phyloP scores from a whole-genome alignment of 2,888 invertebrate genomes.

The Pachliopta kotzebuea region DNA sequence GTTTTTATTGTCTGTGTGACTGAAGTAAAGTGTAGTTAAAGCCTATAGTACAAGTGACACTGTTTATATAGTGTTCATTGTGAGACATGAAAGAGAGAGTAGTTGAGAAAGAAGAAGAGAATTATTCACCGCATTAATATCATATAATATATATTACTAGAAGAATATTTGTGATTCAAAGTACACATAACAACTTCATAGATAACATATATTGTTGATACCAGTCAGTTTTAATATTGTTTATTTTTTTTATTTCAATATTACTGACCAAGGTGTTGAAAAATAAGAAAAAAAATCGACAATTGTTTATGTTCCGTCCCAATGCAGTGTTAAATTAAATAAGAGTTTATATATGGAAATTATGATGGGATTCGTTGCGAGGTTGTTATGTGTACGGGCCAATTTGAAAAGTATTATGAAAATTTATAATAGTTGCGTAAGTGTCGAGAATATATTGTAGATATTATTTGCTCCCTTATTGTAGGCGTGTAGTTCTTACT shows the following conservation, averaged over 20 bases:
- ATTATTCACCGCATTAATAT: not conserved
- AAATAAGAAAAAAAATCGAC: not conserved
- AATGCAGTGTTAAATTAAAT: conserved; percentile 10
- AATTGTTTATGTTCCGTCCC: conserved; percentile 27
- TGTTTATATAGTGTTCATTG: conserved; percentile 6
- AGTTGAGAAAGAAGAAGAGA: not conserved
- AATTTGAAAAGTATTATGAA: conserved; percentile 24
- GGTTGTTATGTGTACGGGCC: conserved; percentile 26
- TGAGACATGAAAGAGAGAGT: not conserved
- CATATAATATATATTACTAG: conserved; percentile 5
- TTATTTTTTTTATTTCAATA: not conserved
- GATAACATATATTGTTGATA: not conserved
- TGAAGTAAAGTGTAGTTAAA: not conserved
- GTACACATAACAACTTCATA: conserved; percentile 22
- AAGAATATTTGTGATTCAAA: conserved; percentile 14
- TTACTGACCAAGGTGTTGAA: not conserved
- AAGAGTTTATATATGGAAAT: conserved; percentile 7
- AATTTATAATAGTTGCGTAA: conserved; percentile 20
- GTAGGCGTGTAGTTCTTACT: conserved; percentile 22
- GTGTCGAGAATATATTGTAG: conserved; percentile 17
- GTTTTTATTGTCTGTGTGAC: not conserved
- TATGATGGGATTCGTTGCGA: conserved; percentile 1
- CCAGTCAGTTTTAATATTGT: not conserved
- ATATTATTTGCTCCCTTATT: conserved; percentile 19
- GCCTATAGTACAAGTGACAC: conserved; percentile 11